Conservation (phyloP, 2,113 vertebrate genomes). For the Entelurus aequoreus region DNA sequence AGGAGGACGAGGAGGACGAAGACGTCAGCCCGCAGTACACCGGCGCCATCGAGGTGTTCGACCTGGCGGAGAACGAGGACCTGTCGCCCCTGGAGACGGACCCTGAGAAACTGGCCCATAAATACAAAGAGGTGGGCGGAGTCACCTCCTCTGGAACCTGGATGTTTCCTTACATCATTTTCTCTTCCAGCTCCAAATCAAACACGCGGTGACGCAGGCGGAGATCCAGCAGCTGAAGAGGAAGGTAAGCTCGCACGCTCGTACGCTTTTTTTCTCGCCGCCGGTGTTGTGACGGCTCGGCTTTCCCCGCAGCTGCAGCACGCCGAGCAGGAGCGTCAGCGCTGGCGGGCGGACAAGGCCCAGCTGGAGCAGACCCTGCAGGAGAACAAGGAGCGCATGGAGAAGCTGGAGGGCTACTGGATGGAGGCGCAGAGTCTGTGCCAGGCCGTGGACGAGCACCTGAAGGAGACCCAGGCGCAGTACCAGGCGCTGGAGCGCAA, state of each 20-base stretch:
- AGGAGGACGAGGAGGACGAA: conserved; percentile 85
- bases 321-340: conserved; percentile 92
- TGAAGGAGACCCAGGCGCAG: conserved; percentile 97
- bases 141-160: not conserved
- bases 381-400: conserved; percentile 98
- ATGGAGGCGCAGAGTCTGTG: conserved; percentile 97
- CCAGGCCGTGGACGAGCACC: conserved; percentile 95
- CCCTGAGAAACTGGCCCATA: conserved; percentile 92
- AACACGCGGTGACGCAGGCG: conserved; percentile 91
- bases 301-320: conserved; percentile 78
- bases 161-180: not conserved
- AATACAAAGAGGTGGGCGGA: conserved; percentile 88
- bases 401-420: conserved; percentile 98
- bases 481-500: conserved; percentile 97
- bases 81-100: conserved; percentile 91
- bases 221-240: conserved; percentile 97
- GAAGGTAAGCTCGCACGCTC: conserved; percentile 76
- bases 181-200: conserved; percentile 85
- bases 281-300: not conserved
- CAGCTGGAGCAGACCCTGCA: conserved; percentile 96
- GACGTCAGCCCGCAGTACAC: conserved; percentile 92
- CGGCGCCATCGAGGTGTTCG: conserved; percentile 91
- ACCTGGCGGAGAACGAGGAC: conserved; percentile 92
- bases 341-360: conserved; percentile 89
- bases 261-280: not conserved